A percentile compares a stretch with the other conserved stretches of the same genome.
Evolutionary conservation across 2,113 vertebrate genomes (phyloP).

Genomic region (mouse (Mus musculus)): DNA sequence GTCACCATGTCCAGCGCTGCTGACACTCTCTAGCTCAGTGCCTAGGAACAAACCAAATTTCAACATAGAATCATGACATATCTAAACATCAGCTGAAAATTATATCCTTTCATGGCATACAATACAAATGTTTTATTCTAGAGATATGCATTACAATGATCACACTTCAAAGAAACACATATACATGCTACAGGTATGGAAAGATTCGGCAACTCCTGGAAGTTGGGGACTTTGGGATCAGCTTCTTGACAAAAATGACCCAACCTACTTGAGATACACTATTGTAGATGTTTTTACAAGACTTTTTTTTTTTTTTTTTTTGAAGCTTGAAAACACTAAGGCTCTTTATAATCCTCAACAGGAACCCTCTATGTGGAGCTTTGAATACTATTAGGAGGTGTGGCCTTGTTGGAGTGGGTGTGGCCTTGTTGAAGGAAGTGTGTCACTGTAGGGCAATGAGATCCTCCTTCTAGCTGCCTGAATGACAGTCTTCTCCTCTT

Average conservation of each 20-base stretch:
- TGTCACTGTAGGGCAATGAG: too few relatives aligned
- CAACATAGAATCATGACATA: neutral
- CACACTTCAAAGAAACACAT: neutral
- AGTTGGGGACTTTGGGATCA: neutral
- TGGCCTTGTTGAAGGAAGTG: too few relatives aligned
- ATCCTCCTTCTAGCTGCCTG: too few relatives aligned
- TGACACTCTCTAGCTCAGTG: neutral
- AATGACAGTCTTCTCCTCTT: too few relatives aligned
- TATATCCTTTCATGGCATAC: neutral
- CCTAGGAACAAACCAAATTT: slow-evolving; percentile 2
- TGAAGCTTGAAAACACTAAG: slow-evolving; percentile 57
- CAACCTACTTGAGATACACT: slow-evolving; percentile 41
- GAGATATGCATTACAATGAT: slow-evolving; percentile 4
- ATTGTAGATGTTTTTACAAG: slow-evolving; percentile 15
- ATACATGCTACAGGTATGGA: slow-evolving; percentile 8
- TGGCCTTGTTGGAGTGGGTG: too few relatives aligned
- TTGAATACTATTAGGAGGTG: too few relatives aligned
- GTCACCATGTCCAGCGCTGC: neutral
- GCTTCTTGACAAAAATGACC: slow-evolving; percentile 27
- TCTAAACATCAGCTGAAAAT: neutral
- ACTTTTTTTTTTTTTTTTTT: slow-evolving; percentile 52
- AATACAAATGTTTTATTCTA: slow-evolving; percentile 54
- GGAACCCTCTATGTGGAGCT: neutral
- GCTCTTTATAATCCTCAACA: slow-evolving; percentile 27
- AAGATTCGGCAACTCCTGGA: slow-evolving; percentile 44